Evolutionary conservation across 2,113 vertebrate species (phyloP).

Genomic region (Pomatostomus ruficeps): DNA sequence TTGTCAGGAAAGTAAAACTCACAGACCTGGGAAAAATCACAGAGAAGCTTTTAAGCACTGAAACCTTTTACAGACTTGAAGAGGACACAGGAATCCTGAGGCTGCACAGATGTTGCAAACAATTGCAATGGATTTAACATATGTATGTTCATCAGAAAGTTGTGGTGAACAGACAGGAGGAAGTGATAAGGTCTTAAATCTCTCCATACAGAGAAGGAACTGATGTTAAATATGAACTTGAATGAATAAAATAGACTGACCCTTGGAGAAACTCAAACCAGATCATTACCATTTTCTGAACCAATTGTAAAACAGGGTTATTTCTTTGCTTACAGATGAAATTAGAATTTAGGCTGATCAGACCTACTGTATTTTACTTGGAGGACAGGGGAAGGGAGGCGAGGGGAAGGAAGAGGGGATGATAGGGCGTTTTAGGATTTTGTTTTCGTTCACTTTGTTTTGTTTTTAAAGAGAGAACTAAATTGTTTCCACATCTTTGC

Average conservation of each 20-base stretch:
- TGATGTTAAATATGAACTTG: background rate
- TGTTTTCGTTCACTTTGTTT: background rate
- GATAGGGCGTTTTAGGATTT: background rate
- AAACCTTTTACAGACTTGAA: background rate
- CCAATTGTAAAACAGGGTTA: background rate
- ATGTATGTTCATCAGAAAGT: background rate
- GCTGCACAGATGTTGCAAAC: background rate
- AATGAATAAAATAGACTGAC: background rate
- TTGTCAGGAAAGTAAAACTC: background rate
- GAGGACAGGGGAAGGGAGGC: background rate
- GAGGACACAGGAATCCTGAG: background rate
- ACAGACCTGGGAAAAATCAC: background rate
- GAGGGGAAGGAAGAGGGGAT: background rate
- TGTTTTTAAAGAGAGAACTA: background rate
- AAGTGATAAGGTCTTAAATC: background rate
- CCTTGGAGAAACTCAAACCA: background rate
- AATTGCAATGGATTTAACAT: rapidly evolving
- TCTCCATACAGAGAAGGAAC: background rate
- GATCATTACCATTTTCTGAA: background rate
- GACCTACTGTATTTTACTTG: background rate
- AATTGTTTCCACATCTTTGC: background rate
- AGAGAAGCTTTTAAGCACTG: background rate
- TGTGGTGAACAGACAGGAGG: background rate
- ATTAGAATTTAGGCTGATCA: background rate
- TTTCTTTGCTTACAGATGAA: background rate